phyloP scores from a whole-genome alignment of 2,888 invertebrate species.

The Seira musarum region DNA sequence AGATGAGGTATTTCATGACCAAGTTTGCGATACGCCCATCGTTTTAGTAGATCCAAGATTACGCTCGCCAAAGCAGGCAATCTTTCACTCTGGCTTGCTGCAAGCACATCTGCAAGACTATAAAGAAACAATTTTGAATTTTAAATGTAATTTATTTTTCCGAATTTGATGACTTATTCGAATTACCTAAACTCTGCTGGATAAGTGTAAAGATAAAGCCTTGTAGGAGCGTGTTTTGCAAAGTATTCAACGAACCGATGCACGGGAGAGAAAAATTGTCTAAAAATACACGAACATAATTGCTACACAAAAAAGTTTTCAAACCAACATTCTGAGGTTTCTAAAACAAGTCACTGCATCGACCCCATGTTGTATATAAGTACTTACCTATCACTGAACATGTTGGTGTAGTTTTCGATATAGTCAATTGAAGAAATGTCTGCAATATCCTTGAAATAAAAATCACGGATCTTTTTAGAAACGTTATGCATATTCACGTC shows the following conservation, averaged over 20 bases:
- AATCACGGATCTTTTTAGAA: conserved; percentile 52
- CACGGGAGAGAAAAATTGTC: conserved; percentile 56
- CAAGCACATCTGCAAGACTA: conserved; percentile 35
- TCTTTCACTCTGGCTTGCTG: conserved; percentile 49
- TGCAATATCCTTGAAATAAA: conserved; percentile 57
- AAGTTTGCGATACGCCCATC: conserved; percentile 43
- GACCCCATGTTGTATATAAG: too few species aligned
- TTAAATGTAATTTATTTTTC: neutral
- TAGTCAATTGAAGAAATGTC: conserved; percentile 42
- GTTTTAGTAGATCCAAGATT: conserved; percentile 30
- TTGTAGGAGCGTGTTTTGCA: conserved; percentile 46
- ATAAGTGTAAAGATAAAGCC: conserved; percentile 53
- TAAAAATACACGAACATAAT: too few species aligned
- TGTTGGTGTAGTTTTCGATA: conserved; percentile 56
- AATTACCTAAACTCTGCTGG: conserved; percentile 36
- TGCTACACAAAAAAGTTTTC: too few species aligned
- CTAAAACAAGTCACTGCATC: too few species aligned
- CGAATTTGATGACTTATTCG: neutral
- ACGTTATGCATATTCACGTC: conserved; percentile 36
- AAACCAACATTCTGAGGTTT: too few species aligned
- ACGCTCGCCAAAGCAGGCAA: conserved; percentile 47
- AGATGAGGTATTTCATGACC: conserved; percentile 44
- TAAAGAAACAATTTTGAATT: too few species aligned
- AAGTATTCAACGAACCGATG: conserved; percentile 47
- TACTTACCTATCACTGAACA: conserved; percentile 60